phyloP scores from a whole-genome alignment of 2,797 vertebrate species.

The Phylloscopus collybita region DNA sequence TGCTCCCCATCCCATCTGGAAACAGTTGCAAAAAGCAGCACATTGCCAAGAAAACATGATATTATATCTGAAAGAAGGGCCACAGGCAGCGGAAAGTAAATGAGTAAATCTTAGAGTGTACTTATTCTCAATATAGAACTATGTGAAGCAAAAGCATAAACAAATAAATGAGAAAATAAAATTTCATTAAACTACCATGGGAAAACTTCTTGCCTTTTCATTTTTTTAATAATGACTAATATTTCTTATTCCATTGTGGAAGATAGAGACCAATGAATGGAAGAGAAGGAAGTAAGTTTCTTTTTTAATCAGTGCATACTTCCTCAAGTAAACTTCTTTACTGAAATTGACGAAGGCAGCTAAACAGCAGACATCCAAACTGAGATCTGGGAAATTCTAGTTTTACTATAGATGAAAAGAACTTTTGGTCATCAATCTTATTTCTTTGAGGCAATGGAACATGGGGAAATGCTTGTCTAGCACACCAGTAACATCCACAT shows the following conservation, averaged over 20 bases:
- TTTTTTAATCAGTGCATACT: not conserved
- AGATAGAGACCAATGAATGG: not conserved
- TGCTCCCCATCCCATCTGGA: not conserved
- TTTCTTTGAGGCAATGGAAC: not conserved
- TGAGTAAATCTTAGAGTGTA: not conserved
- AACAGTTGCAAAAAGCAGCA: not conserved
- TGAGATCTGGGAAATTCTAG: not conserved
- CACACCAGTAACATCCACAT: not conserved
- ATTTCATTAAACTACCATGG: not conserved
- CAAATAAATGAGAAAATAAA: constrained; percentile 17
- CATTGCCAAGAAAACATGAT: not conserved
- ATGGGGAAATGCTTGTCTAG: not conserved
- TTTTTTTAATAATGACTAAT: not conserved
- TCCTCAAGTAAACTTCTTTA: not conserved
- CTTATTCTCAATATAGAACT: not conserved
- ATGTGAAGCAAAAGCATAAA: not conserved
- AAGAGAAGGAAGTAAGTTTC: not conserved
- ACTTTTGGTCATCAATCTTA: not conserved
- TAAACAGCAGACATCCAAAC: not conserved
- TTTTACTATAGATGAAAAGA: not conserved
- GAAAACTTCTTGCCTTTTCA: not conserved
- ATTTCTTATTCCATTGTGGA: not conserved
- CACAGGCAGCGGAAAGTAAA: not conserved
- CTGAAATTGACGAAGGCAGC: not conserved
- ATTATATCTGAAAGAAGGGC: not conserved